phyloP scores from a whole-genome alignment of 2,888 invertebrate species.

The Metellina segmentata region DNA sequence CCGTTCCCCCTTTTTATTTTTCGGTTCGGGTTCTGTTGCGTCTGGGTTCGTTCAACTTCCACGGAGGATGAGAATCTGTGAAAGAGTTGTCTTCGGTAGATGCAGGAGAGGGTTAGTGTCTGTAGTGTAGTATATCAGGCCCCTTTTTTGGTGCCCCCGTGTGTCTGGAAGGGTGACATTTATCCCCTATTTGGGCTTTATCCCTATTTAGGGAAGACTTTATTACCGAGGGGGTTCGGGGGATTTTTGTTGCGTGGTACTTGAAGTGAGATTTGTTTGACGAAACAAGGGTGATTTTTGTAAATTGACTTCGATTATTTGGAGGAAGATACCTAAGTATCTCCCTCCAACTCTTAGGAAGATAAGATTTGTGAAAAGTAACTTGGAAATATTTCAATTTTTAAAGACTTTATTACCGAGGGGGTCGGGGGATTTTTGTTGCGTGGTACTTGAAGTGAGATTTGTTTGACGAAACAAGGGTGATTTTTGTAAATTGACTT shows the following conservation, averaged over 20 bases:
- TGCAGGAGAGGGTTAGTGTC: neutral
- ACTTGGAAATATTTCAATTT: no score
- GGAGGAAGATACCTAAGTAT: no score
- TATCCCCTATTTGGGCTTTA: neutral
- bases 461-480: no score
- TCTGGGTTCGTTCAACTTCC: conserved; percentile 67
- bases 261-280: no score
- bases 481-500: no score
- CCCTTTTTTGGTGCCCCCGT: conserved; percentile 7
- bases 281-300: no score
- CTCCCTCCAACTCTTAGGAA: no score
- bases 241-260: neutral
- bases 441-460: no score
- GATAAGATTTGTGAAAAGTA: no score
- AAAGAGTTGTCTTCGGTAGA: neutral
- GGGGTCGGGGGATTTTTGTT: neutral
- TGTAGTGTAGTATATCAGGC: neutral
- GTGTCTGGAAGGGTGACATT: conserved; percentile 9
- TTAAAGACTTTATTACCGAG: neutral
- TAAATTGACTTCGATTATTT: no score
- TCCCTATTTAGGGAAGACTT: conserved; percentile 5
- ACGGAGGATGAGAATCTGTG: conserved; percentile 25
- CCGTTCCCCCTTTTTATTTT: neutral
- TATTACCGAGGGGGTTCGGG: neutral
- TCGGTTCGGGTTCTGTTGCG: conserved; percentile 7